Evolutionary conservation across 2,113 vertebrate genomes (phyloP), one percentile per base, ranked within the genome.

Genomic region (Paradoxurus hermaphroditus): DNA sequence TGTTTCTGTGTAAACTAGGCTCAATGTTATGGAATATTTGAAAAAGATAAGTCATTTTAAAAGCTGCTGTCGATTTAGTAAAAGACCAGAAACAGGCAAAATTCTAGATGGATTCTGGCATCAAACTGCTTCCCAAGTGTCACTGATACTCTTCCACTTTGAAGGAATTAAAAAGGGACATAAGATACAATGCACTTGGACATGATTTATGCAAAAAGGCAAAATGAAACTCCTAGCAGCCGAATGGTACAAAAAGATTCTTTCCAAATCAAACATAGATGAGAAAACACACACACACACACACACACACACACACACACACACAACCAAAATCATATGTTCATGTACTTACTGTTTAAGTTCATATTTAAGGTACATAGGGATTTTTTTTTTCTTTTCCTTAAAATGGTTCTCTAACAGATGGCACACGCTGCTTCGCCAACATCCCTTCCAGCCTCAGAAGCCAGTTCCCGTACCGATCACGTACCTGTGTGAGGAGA

Each of bases 401-500:
- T 95, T 18, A 56, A 46, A 53, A 18, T 53, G 27, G n/a, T 53
- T 75, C 46, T 78, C 39, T 70, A 51, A 31, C 39, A 92, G 56
- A 36, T 16, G 91, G 27, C n/a, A n/a, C 5, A 21, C 0, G 9
- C 0, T 51, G 67, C 31, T 4, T 4, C 70, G 41, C 31, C 77
- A 31, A 34, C 29, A 34, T 82, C 62, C 39, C 39, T 12, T 31
- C 25, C 31, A 25, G n/a, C 25, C 19, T 16, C 12, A 7, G 91
- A 67, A 16, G 21, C 36, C 27, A 18, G 67, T 0, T 51, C 73
- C 72, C 31, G 4, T 25, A 3, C 62, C 15, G 25, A 41, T 15
- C 59, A 87, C 97, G 36, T 98, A 99, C 99, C 99, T 99, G 99
- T 5, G 99, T 99, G 14, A 99, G 99, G 95, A 99, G 98, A 95